A percentile compares a stretch with the other conserved stretches of the same genome.
These are phyloP conservation scores for Belonocnema kinseyi DNA, from an alignment of 1,140 invertebrate species.

Conservation along the genomic window DNA sequence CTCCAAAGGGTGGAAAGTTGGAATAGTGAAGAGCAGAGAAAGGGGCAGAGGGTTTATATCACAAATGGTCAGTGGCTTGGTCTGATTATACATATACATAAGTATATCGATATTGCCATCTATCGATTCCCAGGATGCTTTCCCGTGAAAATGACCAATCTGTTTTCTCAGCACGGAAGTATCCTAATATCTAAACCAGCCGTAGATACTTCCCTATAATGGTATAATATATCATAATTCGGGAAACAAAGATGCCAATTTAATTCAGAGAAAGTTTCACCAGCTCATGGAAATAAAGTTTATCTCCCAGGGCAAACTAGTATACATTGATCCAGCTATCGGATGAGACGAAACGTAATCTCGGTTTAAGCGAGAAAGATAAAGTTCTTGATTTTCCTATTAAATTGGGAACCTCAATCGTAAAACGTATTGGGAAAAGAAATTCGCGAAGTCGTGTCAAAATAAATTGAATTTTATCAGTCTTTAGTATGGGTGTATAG, in stretches of 20 bases:
- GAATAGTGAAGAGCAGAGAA: not conserved
- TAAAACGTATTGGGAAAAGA: slow-evolving; percentile 15
- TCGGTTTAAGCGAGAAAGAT: slow-evolving; percentile 23
- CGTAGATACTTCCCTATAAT: too few species aligned
- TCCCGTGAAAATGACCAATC: not conserved
- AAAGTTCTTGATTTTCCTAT: slow-evolving; percentile 18
- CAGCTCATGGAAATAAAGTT: not conserved
- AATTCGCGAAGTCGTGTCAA: not conserved
- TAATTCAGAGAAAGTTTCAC: not conserved
- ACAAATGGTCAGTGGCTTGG: slow-evolving; percentile 26
- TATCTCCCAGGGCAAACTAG: too few species aligned
- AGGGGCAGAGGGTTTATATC: not conserved
- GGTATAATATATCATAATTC: too few species aligned
- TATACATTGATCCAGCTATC: slow-evolving; percentile 1
- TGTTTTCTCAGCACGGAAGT: too few species aligned
- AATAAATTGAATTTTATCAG: slow-evolving; percentile 24
- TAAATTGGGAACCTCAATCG: slow-evolving; percentile 10
- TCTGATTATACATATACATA: slow-evolving; percentile 32
- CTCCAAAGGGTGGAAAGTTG: slow-evolving; percentile 5
- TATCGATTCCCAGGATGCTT: slow-evolving; percentile 1
- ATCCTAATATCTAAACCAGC: too few species aligned
- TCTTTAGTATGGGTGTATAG: not conserved
- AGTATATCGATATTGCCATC: slow-evolving; percentile 10
- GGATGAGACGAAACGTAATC: slow-evolving; percentile 6
- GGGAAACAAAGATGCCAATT: not conserved